phyloP scores from a whole-genome alignment of 2,797 vertebrate genomes.

The Enteromius thamalakanensis region DNA sequence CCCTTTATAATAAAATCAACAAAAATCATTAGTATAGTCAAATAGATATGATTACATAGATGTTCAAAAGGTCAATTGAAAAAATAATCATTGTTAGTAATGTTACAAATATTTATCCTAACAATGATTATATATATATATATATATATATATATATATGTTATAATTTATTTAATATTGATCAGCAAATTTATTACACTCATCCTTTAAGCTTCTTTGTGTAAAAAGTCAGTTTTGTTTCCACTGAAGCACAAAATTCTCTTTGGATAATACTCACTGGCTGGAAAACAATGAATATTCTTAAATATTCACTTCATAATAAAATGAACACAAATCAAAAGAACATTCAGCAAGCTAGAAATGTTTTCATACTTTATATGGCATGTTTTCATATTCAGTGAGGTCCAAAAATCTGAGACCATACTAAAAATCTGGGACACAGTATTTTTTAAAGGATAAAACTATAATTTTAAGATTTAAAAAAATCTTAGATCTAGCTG shows the following conservation, averaged over 20 bases:
- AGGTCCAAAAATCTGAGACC: too few species aligned
- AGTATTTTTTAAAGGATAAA: too few species aligned
- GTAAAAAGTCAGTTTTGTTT: neutral
- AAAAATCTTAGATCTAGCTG: neutral
- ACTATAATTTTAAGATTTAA: too few species aligned
- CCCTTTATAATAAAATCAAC: neutral
- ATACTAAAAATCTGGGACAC: too few species aligned
- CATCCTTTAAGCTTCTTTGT: neutral
- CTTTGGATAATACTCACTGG: neutral
- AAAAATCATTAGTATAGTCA: neutral
- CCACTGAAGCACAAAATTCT: neutral
- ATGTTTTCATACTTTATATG: neutral
- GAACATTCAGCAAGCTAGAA: neutral
- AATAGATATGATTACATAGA: neutral
- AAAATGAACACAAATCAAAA: neutral
- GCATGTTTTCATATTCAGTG: neutral
- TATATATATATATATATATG: too few species aligned
- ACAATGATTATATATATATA: too few species aligned
- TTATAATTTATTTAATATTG: neutral
- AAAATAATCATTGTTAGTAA: neutral
- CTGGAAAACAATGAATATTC: neutral
- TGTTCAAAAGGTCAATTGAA: too few species aligned
- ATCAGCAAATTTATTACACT: neutral
- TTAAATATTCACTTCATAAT: neutral
- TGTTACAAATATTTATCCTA: too few species aligned